A percentile compares a stretch with the other conserved stretches of the same genome.
Evolutionary conservation across 2,888 invertebrate species (phyloP).

Genomic region (Melikaiella ostensackeni): DNA sequence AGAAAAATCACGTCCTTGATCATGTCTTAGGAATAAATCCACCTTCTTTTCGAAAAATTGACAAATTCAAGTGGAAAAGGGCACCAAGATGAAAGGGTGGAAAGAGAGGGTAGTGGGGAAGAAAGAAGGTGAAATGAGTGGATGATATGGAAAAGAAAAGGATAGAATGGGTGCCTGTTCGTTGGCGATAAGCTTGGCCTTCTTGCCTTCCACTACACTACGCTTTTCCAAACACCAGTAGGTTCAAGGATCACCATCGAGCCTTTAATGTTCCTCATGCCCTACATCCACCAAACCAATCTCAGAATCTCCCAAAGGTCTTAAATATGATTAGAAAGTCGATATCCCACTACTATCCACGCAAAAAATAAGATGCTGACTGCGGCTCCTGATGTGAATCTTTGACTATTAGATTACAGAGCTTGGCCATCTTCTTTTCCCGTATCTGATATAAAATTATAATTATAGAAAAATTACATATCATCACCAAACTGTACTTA

Average conservation of each 20-base stretch:
- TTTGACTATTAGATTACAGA: slow-evolving; percentile 4
- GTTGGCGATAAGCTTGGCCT: slow-evolving; percentile 70
- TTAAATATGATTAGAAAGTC: slow-evolving; percentile 68
- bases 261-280: slow-evolving; percentile 65
- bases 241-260: slow-evolving; percentile 45
- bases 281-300: slow-evolving; percentile 66
- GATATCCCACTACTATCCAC: neutral
- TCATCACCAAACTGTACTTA: too few species aligned
- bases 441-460: neutral
- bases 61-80: slow-evolving; percentile 45
- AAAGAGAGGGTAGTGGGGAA: slow-evolving; percentile 55
- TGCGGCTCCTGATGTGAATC: neutral
- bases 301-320: slow-evolving; percentile 66
- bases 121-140: slow-evolving; percentile 48
- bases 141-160: slow-evolving; percentile 42
- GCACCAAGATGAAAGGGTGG: slow-evolving; percentile 44
- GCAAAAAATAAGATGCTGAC: neutral
- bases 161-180: slow-evolving; percentile 66
- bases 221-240: slow-evolving; percentile 41
- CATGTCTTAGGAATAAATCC: neutral
- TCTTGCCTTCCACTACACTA: slow-evolving; percentile 30
- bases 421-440: neutral
- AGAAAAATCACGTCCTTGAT: neutral
- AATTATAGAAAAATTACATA: neutral
- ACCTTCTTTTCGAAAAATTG: neutral